These are phyloP conservation scores for Lepus townsendii DNA, from an alignment of 2,797 vertebrate genomes.

Conservation along the genomic window DNA sequence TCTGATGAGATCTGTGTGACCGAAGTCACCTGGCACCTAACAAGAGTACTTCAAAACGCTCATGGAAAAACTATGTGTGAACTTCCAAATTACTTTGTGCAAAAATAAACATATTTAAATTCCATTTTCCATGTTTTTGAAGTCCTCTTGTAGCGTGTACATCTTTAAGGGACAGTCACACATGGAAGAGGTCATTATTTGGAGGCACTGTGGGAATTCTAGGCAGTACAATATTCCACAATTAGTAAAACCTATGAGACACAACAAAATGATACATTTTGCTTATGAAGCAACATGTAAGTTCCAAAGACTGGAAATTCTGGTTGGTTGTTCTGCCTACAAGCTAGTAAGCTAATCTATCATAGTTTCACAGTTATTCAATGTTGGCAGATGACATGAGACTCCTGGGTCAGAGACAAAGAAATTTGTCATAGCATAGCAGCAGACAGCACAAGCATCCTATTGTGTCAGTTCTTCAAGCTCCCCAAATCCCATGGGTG, in stretches of 20 bases:
- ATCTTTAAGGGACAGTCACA: background rate
- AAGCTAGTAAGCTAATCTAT: background rate
- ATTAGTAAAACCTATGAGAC: background rate
- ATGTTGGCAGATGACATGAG: background rate
- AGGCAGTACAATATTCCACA: background rate
- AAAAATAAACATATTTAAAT: too few species aligned
- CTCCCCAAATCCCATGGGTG: too few species aligned
- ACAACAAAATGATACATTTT: background rate
- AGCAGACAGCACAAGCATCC: background rate
- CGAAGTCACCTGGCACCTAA: background rate
- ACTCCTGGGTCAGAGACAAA: background rate
- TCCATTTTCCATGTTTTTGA: too few species aligned
- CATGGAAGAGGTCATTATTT: background rate
- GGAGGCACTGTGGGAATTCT: background rate
- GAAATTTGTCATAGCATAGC: background rate
- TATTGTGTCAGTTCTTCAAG: fast-evolving
- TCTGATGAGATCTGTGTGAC: background rate
- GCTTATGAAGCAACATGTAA: background rate
- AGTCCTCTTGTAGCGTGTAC: background rate
- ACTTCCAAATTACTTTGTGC: too few species aligned
- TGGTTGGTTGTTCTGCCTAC: background rate
- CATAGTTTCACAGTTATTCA: background rate
- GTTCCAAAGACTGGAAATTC: background rate
- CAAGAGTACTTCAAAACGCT: too few species aligned
- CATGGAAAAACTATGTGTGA: too few species aligned